Evolutionary conservation across 2,797 vertebrate genomes (phyloP).

Genomic region (Ammospiza maritima): DNA sequence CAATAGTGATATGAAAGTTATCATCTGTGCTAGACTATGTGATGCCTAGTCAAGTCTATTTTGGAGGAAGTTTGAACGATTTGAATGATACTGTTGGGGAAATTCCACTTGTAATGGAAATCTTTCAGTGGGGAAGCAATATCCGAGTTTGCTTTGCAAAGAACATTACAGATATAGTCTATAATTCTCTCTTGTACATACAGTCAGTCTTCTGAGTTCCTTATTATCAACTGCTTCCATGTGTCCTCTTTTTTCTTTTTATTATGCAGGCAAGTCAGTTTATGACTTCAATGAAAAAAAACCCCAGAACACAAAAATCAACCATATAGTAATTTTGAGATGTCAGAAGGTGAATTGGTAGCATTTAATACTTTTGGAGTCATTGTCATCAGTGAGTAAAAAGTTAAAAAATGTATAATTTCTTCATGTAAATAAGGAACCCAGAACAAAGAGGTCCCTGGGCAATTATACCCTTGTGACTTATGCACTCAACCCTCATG

Average conservation of each 20-base stretch:
- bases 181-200: not conserved
- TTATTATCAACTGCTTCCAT: not conserved
- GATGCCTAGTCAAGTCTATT: not conserved
- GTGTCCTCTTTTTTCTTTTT: not conserved
- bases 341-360: not conserved
- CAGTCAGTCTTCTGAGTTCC: not conserved
- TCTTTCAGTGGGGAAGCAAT: not conserved
- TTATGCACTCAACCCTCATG: rapidly evolving
- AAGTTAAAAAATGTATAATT: not conserved
- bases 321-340: not conserved
- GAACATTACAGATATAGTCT: not conserved
- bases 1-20: not conserved
- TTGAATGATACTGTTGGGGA: not conserved
- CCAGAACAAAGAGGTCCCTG: not conserved
- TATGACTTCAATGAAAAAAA: not conserved
- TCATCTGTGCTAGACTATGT: not conserved
- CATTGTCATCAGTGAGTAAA: not conserved
- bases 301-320: not conserved
- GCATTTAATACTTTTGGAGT: not conserved
- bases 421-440: not conserved
- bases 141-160: not conserved
- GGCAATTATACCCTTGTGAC: not conserved
- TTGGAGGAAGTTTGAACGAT: not conserved
- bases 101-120: not conserved
- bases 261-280: not conserved